phyloP scores from a whole-genome alignment of 2,888 invertebrate species.

The Aromia moschata region DNA sequence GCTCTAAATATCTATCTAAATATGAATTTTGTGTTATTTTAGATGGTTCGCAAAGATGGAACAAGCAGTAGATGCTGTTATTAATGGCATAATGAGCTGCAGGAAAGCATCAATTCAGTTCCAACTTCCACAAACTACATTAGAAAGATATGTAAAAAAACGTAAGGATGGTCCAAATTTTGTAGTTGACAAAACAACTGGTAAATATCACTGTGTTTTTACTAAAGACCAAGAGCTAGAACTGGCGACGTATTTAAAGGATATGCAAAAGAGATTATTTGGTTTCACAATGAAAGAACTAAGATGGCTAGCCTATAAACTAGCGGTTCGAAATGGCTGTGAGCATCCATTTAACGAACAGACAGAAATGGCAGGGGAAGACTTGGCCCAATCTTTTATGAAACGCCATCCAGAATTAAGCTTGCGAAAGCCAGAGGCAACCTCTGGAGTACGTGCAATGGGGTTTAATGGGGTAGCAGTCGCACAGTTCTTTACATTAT shows the following conservation, averaged over 20 bases:
- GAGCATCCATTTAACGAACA: neutral
- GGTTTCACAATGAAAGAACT: neutral
- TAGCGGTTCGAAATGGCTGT: neutral
- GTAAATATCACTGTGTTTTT: neutral
- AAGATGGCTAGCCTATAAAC: neutral
- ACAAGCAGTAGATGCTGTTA: too few species aligned
- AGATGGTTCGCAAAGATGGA: too few species aligned
- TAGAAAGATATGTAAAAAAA: neutral
- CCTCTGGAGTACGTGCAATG: conserved; percentile 46
- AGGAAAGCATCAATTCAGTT: too few species aligned
- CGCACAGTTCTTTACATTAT: conserved; percentile 37
- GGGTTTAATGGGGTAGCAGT: conserved; percentile 50
- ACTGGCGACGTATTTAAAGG: neutral
- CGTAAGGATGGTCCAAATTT: neutral
- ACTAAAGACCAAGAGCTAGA: neutral
- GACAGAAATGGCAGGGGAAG: conserved; percentile 36
- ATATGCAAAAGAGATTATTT: neutral
- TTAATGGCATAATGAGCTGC: too few species aligned
- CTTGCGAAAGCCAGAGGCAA: conserved; percentile 48
- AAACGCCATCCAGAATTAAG: conserved; percentile 44
- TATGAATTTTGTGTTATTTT: too few species aligned
- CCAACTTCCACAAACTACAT: too few species aligned
- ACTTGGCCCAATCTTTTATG: conserved; percentile 49
- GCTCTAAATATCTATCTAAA: too few species aligned
- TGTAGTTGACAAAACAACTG: neutral